A percentile compares a stretch with the other conserved stretches of the same genome.
phyloP scores from a whole-genome alignment of 2,888 invertebrate species.

The Dasypolia templi region DNA sequence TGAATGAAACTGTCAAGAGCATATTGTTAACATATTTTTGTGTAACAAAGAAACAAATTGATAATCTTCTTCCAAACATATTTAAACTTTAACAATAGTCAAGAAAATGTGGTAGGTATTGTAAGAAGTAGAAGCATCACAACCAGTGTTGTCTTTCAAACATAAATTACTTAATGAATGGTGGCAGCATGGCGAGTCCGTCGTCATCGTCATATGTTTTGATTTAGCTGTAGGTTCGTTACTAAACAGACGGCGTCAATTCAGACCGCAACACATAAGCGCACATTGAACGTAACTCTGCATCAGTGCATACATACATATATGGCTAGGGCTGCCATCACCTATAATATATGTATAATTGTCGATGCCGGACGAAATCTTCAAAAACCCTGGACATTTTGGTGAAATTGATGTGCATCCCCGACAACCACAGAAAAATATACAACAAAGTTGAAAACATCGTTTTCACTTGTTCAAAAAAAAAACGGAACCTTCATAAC shows the following conservation, averaged over 20 bases:
- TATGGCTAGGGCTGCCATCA: constrained; percentile 9
- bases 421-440: too few relatives aligned
- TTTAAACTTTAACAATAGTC: not conserved
- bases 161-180: constrained; percentile 78
- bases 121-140: constrained; percentile 28
- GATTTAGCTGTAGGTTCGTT: constrained; percentile 71
- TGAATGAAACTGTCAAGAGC: not conserved
- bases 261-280: constrained; percentile 54
- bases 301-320: constrained; percentile 13
- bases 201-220: constrained; percentile 75
- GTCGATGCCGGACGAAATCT: not conserved
- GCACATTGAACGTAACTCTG: constrained; percentile 40
- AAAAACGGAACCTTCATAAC: not conserved
- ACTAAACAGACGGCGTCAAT: constrained; percentile 64
- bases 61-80: not conserved
- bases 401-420: not conserved
- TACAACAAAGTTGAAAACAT: not conserved
- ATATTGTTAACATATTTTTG: not conserved
- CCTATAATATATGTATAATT: too few relatives aligned
- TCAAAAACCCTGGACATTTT: not conserved
- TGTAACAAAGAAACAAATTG: not conserved
- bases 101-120: too few relatives aligned
- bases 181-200: constrained; percentile 72
- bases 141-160: constrained; percentile 64
- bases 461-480: not conserved